Conservation (phyloP, 2,113 vertebrate genomes). For the Eretmochelys imbricata region DNA sequence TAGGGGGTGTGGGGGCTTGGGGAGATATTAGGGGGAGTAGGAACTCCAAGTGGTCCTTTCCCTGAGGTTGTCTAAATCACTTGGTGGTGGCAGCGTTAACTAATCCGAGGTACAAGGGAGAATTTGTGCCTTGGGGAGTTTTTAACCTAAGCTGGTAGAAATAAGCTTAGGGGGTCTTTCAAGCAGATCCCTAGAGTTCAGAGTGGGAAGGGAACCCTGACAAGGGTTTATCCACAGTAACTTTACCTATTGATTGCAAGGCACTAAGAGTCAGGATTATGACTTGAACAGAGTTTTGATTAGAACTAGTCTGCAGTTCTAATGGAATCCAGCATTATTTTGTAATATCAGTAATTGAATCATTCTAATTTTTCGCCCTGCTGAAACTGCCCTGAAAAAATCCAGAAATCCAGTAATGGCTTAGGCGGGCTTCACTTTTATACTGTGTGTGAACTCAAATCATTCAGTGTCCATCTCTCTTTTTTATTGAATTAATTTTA, state of each 20-base stretch:
- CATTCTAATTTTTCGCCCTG: background rate
- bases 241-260: background rate
- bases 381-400: background rate
- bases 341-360: background rate
- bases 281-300: background rate
- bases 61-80: too few relatives aligned
- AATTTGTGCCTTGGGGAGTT: too few relatives aligned
- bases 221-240: background rate
- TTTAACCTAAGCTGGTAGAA: too few relatives aligned
- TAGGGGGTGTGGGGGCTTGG: too few relatives aligned
- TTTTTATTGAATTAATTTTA: background rate
- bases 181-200: too few relatives aligned
- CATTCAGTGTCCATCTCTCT: background rate
- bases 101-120: too few relatives aligned
- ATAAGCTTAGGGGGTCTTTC: too few relatives aligned
- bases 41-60: too few relatives aligned
- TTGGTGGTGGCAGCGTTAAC: too few relatives aligned
- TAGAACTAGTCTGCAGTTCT: background rate
- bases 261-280: background rate
- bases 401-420: background rate
- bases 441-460: background rate
- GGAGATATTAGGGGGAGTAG: too few relatives aligned
- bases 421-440: background rate
- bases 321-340: background rate
- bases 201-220: too few relatives aligned